phyloP scores from a whole-genome alignment of 2,797 vertebrate genomes.

The Lagodon rhomboides region DNA sequence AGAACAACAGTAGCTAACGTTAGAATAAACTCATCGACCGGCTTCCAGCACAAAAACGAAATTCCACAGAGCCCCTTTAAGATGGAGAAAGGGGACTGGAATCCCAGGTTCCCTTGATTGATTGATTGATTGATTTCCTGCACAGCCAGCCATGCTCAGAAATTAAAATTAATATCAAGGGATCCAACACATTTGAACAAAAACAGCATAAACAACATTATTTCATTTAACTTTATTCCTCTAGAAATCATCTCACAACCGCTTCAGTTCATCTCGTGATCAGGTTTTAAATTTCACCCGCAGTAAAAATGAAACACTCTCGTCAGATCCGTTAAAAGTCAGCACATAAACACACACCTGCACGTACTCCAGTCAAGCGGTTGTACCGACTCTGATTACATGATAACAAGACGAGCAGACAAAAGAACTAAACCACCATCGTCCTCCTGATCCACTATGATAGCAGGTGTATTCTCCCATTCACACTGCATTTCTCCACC shows the following conservation, averaged over 20 bases:
- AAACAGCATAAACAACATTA: too few species aligned
- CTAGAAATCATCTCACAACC: background rate
- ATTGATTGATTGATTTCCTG: too few species aligned
- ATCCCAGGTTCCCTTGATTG: too few species aligned
- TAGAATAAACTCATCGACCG: too few species aligned
- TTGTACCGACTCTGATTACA: conserved; percentile 17
- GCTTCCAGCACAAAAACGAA: too few species aligned
- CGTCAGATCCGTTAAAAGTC: conserved; percentile 1
- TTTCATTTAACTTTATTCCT: too few species aligned
- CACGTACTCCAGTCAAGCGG: background rate
- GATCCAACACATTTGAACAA: too few species aligned
- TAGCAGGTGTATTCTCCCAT: conserved; percentile 5
- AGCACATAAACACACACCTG: background rate
- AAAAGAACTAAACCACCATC: conserved; percentile 20
- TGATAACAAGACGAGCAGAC: conserved; percentile 28
- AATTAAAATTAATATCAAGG: too few species aligned
- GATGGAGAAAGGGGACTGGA: too few species aligned
- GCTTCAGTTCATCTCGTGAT: conserved; percentile 5
- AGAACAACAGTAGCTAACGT: too few species aligned
- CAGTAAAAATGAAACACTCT: conserved; percentile 1
- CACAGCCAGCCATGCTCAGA: too few species aligned
- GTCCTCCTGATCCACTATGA: conserved; percentile 26
- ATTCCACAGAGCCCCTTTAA: too few species aligned
- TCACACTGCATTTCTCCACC: conserved; percentile 10
- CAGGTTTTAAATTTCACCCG: background rate